A percentile compares a stretch with the other conserved stretches of the same genome.
Conservation (phyloP, 1,140 invertebrate genomes). For the Drosophila nebulosa region DNA sequence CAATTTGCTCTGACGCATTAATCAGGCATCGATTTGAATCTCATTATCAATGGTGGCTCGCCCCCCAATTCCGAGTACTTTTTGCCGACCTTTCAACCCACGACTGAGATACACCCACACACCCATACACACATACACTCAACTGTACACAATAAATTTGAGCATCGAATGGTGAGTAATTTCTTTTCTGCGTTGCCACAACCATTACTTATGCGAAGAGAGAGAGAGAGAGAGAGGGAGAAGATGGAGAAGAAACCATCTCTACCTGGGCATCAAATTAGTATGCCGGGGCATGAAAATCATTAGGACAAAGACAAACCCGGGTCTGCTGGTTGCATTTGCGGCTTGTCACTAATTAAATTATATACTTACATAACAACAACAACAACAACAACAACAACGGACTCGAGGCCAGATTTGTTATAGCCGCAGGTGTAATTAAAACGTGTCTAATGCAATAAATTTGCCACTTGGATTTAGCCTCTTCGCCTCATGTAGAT, state of each 20-base stretch:
- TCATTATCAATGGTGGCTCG: slow-evolving; percentile 35
- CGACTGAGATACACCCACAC: background rate
- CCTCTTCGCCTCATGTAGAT: slow-evolving; percentile 41
- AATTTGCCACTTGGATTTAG: slow-evolving; percentile 23
- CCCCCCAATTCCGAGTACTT: background rate
- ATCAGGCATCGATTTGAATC: slow-evolving; percentile 59
- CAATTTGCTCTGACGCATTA: slow-evolving; percentile 51
- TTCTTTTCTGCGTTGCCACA: slow-evolving; percentile 18
- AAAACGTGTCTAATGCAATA: slow-evolving; percentile 55
- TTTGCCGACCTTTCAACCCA: background rate
- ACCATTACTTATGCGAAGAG: slow-evolving; percentile 35
- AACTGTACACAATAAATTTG: slow-evolving; percentile 40
- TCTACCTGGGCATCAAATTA: slow-evolving; percentile 29
- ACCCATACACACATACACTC: slow-evolving; percentile 1
- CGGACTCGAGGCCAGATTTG: slow-evolving; percentile 17
- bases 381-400: slow-evolving; percentile 4
- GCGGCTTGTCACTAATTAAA: slow-evolving; percentile 55
- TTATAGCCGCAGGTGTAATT: slow-evolving; percentile 46
- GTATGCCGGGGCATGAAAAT: slow-evolving; percentile 57
- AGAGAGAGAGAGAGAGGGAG: background rate
- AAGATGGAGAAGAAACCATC: background rate
- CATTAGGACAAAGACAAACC: slow-evolving; percentile 27
- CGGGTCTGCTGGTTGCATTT: slow-evolving; percentile 22
- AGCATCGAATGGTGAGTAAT: slow-evolving; percentile 55
- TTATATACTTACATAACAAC: slow-evolving; percentile 47